Percentiles rank a stretch among this genome's conserved stretches.
These are phyloP conservation scores for Patella caerulea DNA, from an alignment of 2,888 invertebrate genomes.

Conservation along the genomic window DNA sequence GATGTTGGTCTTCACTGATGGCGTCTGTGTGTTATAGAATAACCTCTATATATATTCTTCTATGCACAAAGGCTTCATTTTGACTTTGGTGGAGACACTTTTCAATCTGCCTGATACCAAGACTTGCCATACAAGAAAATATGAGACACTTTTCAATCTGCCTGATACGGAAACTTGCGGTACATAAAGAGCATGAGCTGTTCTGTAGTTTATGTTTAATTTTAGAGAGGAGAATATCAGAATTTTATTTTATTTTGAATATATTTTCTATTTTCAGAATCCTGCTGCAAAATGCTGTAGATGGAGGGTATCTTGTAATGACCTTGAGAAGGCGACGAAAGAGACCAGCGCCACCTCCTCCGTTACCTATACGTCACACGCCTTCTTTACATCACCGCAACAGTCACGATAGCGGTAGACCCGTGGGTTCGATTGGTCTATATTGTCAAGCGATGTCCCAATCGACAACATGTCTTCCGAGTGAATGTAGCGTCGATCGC, in stretches of 20 bases:
- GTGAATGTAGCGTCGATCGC: conserved; percentile 8
- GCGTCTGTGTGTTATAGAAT: too few species aligned
- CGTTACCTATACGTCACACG: conserved; percentile 43
- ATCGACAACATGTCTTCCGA: conserved; percentile 33
- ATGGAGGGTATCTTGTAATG: conserved; percentile 53
- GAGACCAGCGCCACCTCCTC: conserved; percentile 49
- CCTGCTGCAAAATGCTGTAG: conserved; percentile 51
- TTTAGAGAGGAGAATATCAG: background rate
- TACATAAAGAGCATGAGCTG: background rate
- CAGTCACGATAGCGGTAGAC: background rate
- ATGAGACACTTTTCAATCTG: background rate
- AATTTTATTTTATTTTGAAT: background rate
- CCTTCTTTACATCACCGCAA: conserved; percentile 25
- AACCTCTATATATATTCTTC: too few species aligned
- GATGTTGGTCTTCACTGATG: too few species aligned
- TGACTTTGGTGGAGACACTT: too few species aligned
- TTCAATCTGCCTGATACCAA: background rate
- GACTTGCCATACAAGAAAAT: background rate
- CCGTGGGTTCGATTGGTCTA: conserved; percentile 14
- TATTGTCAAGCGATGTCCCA: conserved; percentile 28
- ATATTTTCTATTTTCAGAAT: conserved; percentile 38
- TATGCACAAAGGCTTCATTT: too few species aligned
- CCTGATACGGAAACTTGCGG: background rate
- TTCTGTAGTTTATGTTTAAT: background rate
- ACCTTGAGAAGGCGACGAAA: conserved; percentile 56